These are phyloP conservation scores for Zosterops japonicus DNA, from an alignment of 2,113 vertebrate species.

Conservation along the genomic window DNA sequence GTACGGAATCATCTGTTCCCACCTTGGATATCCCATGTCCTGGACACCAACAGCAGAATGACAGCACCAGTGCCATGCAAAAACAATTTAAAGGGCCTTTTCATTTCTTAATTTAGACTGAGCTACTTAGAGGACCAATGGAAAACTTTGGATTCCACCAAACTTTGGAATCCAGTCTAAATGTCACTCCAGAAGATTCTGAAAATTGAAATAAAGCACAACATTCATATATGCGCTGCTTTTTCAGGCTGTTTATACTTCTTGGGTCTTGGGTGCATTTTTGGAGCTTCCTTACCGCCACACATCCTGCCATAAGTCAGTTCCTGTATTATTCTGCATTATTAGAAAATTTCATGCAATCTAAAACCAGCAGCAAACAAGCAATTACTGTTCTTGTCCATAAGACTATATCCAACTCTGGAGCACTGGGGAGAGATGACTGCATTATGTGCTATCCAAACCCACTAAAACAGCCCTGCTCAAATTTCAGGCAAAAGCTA, in stretches of 20 bases:
- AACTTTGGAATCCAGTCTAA: background rate
- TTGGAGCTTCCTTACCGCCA: background rate
- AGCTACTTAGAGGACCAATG: accelerated
- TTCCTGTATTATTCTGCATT: background rate
- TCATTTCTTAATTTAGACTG: background rate
- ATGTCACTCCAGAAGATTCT: background rate
- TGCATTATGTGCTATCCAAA: background rate
- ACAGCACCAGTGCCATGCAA: background rate
- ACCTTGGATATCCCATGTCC: background rate
- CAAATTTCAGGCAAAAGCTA: background rate
- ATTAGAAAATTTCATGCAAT: background rate
- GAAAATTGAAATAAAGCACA: background rate
- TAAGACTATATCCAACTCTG: background rate
- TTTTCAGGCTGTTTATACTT: background rate
- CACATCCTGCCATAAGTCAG: background rate
- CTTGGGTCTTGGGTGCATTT: background rate
- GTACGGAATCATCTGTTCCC: accelerated
- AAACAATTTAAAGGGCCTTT: background rate
- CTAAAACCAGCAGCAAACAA: background rate
- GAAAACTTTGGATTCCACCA: background rate
- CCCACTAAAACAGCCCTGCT: background rate
- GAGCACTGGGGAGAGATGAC: background rate
- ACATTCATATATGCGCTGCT: background rate
- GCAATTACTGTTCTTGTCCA: background rate
- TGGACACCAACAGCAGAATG: background rate